Conservation (phyloP, 2,797 vertebrate genomes). For the Enteromius radiatus region DNA sequence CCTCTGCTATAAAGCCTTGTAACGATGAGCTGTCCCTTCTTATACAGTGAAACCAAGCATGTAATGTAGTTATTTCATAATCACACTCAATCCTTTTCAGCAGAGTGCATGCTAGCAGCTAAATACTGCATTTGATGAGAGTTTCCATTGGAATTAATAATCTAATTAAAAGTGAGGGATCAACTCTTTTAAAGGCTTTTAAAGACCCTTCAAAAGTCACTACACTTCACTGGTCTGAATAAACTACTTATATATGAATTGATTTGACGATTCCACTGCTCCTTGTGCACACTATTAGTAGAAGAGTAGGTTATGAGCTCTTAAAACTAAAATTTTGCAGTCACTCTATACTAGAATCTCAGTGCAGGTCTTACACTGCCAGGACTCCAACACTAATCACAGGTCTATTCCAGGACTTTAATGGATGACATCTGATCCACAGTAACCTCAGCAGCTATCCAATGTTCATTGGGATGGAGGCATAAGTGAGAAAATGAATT, state of each 20-base stretch:
- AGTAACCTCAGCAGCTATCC: constrained; percentile 5
- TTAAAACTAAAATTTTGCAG: constrained; percentile 6
- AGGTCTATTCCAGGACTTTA: neutral
- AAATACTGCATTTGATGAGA: neutral
- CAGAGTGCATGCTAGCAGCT: neutral
- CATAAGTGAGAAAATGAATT: constrained; percentile 2
- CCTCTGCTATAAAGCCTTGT: neutral
- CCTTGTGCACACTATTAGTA: neutral
- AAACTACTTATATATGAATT: neutral
- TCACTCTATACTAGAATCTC: neutral
- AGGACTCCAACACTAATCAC: neutral
- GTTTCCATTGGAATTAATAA: neutral
- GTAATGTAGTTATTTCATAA: neutral
- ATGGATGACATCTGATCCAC: constrained; percentile 6
- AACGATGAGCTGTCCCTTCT: neutral
- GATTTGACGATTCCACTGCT: neutral
- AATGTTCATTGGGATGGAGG: neutral
- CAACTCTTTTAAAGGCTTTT: neutral
- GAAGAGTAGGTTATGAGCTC: neutral
- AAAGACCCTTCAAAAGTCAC: neutral
- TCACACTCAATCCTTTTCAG: neutral
- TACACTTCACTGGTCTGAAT: neutral
- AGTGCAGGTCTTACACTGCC: neutral
- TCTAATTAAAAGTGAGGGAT: neutral
- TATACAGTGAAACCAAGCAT: neutral